Evolutionary conservation across 2,113 vertebrate genomes (phyloP), one percentile per base, ranked within the genome.

Genomic region (Loxodonta africana): DNA sequence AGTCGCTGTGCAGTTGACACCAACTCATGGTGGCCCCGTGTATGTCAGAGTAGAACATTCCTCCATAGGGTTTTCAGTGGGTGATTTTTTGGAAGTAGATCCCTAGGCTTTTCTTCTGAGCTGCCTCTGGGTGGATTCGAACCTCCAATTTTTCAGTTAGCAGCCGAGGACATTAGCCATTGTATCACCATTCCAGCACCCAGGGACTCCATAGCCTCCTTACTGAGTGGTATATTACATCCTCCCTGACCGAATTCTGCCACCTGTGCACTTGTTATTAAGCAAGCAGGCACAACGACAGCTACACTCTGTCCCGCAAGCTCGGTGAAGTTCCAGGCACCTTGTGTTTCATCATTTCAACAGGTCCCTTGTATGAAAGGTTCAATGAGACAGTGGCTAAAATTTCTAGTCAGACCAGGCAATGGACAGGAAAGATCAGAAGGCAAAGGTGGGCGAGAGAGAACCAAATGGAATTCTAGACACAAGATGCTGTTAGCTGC

Each of bases 271-370:
- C 48, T 37, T 53, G 62, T 63, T 21, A 26, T 6, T 44, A 14
- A 62, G 71, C 60, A 30, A 10, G 63, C 7, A 7, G 74, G 26
- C 41, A n/a, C 0, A 9, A 3, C 26, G 53, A 26, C n/a, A 81
- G 65, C 44, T 10, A 23, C 44, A 12, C 57, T 57, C 33, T 57
- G 63, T 74, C 53, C 33, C 26, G 62, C 3, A 21, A 51, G 41
- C 41, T 48, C 1, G 0, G 20, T 8, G 28, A 84, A 78, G 2
- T 1, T 0, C 17, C 28, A n/a, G 33, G 41, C 21, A 5, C 28
- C 23, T 63, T 82, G 76, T 53, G 10, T 81, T 37, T 23, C 37
- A 41, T 28, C 0, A 2, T 41, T 84, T 78, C 41, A 33, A 18
- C 26, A 69, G 33, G 18, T 23, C 8, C 46, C 33, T 73, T 44